phyloP scores from a whole-genome alignment of 2,113 vertebrate genomes.

The Lagopus muta region DNA sequence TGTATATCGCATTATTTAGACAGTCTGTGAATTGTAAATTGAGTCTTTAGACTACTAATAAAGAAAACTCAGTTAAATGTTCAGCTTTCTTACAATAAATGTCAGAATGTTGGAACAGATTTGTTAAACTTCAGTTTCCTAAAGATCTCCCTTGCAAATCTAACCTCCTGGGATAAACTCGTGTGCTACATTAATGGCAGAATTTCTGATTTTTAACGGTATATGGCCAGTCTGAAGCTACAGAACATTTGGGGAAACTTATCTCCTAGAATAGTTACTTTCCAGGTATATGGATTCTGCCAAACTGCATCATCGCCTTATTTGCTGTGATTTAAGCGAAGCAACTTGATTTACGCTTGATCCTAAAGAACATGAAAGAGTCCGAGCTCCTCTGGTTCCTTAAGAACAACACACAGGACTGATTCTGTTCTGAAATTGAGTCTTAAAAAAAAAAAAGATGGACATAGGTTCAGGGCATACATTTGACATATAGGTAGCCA shows the following conservation, averaged over 20 bases:
- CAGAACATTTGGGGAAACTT: not conserved
- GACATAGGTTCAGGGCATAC: not conserved
- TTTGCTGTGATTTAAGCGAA: not conserved
- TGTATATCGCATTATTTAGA: not conserved
- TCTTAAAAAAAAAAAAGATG: not conserved
- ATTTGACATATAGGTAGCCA: not conserved
- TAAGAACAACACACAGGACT: not conserved
- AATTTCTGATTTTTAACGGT: constrained; percentile 10
- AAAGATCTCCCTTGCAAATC: not conserved
- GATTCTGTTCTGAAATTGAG: not conserved
- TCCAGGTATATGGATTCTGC: not conserved
- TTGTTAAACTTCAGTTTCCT: not conserved
- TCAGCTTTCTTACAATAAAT: not conserved
- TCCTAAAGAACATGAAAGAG: not conserved
- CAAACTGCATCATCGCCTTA: not conserved
- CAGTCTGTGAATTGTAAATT: not conserved
- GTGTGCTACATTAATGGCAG: not conserved
- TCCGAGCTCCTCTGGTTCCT: not conserved
- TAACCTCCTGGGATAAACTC: not conserved
- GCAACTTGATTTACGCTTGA: not conserved
- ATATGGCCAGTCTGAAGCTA: not conserved
- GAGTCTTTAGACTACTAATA: not conserved
- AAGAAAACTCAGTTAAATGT: not conserved
- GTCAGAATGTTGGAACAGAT: not conserved
- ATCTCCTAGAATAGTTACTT: not conserved